Base-by-base conservation (phyloP, 2,113 vertebrate genomes). In the Spilogale gracilis region DNA sequence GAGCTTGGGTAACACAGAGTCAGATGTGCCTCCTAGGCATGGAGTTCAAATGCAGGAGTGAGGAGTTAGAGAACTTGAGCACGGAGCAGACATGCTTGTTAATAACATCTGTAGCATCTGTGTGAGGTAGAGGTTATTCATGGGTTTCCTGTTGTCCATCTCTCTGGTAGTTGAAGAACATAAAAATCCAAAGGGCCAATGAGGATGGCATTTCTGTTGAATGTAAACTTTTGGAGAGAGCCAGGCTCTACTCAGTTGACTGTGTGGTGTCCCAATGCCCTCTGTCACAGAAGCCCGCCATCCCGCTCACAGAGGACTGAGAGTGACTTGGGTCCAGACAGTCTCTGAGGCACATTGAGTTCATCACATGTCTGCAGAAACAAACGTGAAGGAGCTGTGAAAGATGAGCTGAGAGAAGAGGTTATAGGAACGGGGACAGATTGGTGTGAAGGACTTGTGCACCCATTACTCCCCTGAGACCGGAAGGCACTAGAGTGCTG, bases 381-480 rank as follows among this genome's bases (percentile, higher is more conserved):
- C 20, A 48, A 13, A 5, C 3, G n/a, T 48, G 50, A 88, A 16
- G 5, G 83, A 20, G 52, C 6, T 56, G 27, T 67, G 50, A 95
- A 56, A 4, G 3, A 38, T 0, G 3, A 74, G 11, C 89, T n/a
- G 16, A 69, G 54, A 92, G 69, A 38, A 65, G 13, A 87, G 61
- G 23, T 65, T 30, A 0, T 8, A 65, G 54, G 54, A 48, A 2
- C 74, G 1, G 3, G 56, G n/a, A 16, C 0, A 5, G 65, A 17
- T 18, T 13, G n/a, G 60, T 61, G 1, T 3, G 17, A 32, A 12
- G 30, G 48, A 23, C 60, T 63, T 6, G 2, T 50, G 27, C 52
- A 14, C 76, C 69, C 65, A 27, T 60, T n/a, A 1, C n/a, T 71
- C 86, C 43, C 67, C 85, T 43, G n/a, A 74, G 65, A n/a, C 23